phyloP scores from a whole-genome alignment of 2,888 invertebrate species.

The Sminthurides aquaticus region DNA sequence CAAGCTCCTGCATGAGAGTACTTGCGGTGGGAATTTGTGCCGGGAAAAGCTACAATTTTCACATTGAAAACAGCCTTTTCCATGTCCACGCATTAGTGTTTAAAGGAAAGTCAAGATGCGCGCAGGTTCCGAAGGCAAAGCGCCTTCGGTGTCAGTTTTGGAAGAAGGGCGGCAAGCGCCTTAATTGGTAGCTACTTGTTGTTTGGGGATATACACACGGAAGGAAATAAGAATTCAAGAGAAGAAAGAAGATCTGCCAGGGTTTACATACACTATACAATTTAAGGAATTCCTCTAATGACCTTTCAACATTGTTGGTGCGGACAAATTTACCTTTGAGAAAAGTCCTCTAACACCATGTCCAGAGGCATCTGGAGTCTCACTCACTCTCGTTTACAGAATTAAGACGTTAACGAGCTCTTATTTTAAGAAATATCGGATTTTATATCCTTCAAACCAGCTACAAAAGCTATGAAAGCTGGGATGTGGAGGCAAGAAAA shows the following conservation, averaged over 20 bases:
- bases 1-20: too few relatives aligned
- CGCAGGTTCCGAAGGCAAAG: too few relatives aligned
- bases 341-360: not conserved
- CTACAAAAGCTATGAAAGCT: too few relatives aligned
- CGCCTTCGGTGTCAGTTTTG: too few relatives aligned
- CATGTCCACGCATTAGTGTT: slow-evolving; percentile 15
- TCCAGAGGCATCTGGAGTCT: not conserved
- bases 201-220: too few relatives aligned
- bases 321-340: slow-evolving; percentile 39
- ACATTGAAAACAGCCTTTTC: slow-evolving; percentile 5
- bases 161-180: not conserved
- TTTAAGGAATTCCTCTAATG: slow-evolving; percentile 33
- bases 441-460: not conserved
- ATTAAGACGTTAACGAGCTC: not conserved
- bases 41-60: not conserved
- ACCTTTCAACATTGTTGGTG: slow-evolving; percentile 41
- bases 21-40: too few relatives aligned
- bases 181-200: slow-evolving; percentile 5
- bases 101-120: too few relatives aligned
- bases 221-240: not conserved
- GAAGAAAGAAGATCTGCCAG: too few relatives aligned
- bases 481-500: too few relatives aligned
- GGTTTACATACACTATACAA: too few relatives aligned
- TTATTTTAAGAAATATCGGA: not conserved
- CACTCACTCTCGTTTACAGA: not conserved